Evolutionary conservation across 2,888 invertebrate species (phyloP), one percentile per base, ranked within the genome.

Genomic region (Nebria brevicollis): DNA sequence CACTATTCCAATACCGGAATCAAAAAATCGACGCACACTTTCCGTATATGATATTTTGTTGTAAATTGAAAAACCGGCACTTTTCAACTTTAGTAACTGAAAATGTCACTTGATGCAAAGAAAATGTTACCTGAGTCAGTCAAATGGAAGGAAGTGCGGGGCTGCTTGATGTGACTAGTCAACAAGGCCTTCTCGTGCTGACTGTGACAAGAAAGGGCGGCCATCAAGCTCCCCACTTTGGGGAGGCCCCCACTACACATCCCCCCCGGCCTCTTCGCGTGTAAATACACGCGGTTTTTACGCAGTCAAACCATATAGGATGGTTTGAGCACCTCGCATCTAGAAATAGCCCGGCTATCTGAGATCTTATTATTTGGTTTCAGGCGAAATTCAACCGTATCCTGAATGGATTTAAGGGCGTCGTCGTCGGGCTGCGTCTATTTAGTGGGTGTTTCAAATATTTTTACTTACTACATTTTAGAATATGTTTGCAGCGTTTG

Each of bases 191-290:
- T 89, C 89, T 87, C 88, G 88, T 90, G 90, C 90, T 90, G 93
- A 94, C 94, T 93, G 93, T 91, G 91, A 91, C 90, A 90, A 90
- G 90, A 81, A 42, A 66, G 66, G 81, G 75, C 70, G 66, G 65
- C 73, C 43, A 20, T 82, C 77, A 75, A 68, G 82, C 66, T 81
- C 83, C 83, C 83, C 83, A 82, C 79, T 82, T 77, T 65, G 78
- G n/a, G 72, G 54, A 75, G 82, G 73, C 82, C 83, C 83, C 78
- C 78, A 68, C 83, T 43, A 64, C 10, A 34, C 64, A 11, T n/a
- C 64, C 64, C 70, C 74, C n/a, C 64, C 13, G 6, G 20, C 11
- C 75, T 43, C 75, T 25, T 20, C 11, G 42, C 54, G n/a, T 15
- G 54, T 11, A 70, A 70, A 20, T 70, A 25, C 70, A 11, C 15